Conservation (phyloP, 2,113 vertebrate genomes). For the Alexandromys fortis region DNA sequence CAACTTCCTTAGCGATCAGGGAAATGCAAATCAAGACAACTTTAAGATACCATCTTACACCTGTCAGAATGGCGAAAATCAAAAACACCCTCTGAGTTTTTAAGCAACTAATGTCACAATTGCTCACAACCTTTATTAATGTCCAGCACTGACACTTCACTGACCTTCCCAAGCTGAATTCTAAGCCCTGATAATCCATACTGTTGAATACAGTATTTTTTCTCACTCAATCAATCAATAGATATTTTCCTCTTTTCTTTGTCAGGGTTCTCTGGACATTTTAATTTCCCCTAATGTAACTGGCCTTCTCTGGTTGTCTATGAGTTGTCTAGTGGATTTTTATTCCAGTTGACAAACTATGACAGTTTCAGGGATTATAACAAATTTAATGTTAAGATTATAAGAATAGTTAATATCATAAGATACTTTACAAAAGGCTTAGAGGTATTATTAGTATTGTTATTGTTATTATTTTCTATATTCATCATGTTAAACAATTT, state of each 20-base stretch:
- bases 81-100: background rate
- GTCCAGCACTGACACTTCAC: background rate
- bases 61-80: too few species aligned
- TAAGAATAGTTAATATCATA: background rate
- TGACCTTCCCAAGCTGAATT: background rate
- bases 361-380: background rate
- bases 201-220: background rate
- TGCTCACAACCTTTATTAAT: slow-evolving; percentile 18
- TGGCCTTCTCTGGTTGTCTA: background rate
- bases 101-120: slow-evolving; percentile 8
- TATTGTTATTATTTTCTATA: background rate
- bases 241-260: slow-evolving; percentile 9
- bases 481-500: background rate
- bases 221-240: background rate
- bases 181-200: background rate
- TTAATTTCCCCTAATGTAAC: background rate
- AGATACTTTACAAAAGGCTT: background rate
- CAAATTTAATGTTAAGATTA: background rate
- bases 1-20: too few species aligned
- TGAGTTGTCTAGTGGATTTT: background rate
- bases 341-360: background rate
- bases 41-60: too few species aligned
- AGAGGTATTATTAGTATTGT: background rate
- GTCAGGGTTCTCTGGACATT: background rate
- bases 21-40: too few species aligned